Conservation (phyloP, 2,888 invertebrate genomes). For the Catocala nupta region DNA sequence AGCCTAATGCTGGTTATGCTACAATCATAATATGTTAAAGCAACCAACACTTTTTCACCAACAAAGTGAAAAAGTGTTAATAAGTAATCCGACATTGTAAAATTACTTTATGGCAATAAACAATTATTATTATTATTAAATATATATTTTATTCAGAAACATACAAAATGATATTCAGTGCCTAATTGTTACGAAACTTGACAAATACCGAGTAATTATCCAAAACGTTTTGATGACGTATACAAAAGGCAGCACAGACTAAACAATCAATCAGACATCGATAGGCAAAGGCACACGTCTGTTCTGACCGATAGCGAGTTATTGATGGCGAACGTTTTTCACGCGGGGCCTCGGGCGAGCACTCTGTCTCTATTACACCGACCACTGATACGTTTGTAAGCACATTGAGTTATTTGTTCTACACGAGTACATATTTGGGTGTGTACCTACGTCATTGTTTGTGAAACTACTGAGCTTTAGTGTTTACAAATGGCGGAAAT, state of each 20-base stretch:
- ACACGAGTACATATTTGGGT: conserved; percentile 46
- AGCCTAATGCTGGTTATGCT: no score
- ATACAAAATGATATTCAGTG: no score
- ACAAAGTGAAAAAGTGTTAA: no score
- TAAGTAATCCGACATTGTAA: no score
- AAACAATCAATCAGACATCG: conserved; percentile 64
- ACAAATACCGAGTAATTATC: not conserved
- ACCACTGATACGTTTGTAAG: conserved; percentile 55
- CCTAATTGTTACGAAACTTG: no score
- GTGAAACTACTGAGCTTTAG: conserved; percentile 37
- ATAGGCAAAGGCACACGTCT: conserved; percentile 52
- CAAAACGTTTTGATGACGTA: conserved; percentile 2
- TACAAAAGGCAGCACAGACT: conserved; percentile 33
- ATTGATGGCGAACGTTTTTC: conserved; percentile 78
- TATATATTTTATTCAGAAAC: no score
- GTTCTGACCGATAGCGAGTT: conserved; percentile 63
- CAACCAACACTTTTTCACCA: no score
- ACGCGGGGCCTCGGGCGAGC: conserved; percentile 58
- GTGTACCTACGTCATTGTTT: conserved; percentile 41
- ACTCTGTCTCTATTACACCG: conserved; percentile 65
- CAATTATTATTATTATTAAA: no score
- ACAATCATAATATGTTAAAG: no score
- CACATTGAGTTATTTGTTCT: conserved; percentile 53
- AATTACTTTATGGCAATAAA: no score
- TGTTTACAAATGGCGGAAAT: conserved; percentile 33